Base-by-base conservation (phyloP, 2,888 invertebrate genomes). In the Athrips mouffetella region DNA sequence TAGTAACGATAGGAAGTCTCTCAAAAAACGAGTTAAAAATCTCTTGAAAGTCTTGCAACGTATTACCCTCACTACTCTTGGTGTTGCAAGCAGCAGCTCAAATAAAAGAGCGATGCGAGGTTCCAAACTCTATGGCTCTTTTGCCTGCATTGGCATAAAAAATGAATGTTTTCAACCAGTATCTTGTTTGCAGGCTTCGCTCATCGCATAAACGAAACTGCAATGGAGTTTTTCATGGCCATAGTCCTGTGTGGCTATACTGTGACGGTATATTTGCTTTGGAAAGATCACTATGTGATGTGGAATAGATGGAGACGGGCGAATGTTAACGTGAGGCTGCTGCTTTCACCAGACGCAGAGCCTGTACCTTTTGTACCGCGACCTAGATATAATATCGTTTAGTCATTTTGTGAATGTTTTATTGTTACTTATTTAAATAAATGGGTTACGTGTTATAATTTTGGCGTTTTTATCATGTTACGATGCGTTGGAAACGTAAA, bases 221-320 rank as follows among this genome's bases (percentile, higher is more conserved):
- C 90, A 0, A 89, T 93, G 74, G 88, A 89, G 48, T 87, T 91
- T 54, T 92, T 93, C 67, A 87, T 93, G 73, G 82, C 87, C 0
- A 86, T 93, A 52, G 91, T 93, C 3, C 70, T 91, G 3, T 80
- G 91, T 48, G 93, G 92, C 0, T 93, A 93, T 66, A 70, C 90
- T 0, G 87, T 91, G 13, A 92, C 92, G 0, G 86, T 92, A 3
- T 93, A 92, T 68, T 74, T 92, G 20, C 78, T 93, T 6, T 87
- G 91, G 72, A 91, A 90, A 70, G 92, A 93, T 62, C 92, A 93
- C 60, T 87, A 92, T 60, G 81, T 90, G 11, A 91, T 92, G 62
- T 93, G 93, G 93, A 92, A 92, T 66, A 84, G 90, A 35, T 93
- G 93, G 93, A 89, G 92, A 76, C 88, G 89, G 27, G 90, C 89